Percentiles rank a stretch among this genome's conserved stretches.
phyloP scores from a whole-genome alignment of 2,113 vertebrate species.

The Petromus typicus region DNA sequence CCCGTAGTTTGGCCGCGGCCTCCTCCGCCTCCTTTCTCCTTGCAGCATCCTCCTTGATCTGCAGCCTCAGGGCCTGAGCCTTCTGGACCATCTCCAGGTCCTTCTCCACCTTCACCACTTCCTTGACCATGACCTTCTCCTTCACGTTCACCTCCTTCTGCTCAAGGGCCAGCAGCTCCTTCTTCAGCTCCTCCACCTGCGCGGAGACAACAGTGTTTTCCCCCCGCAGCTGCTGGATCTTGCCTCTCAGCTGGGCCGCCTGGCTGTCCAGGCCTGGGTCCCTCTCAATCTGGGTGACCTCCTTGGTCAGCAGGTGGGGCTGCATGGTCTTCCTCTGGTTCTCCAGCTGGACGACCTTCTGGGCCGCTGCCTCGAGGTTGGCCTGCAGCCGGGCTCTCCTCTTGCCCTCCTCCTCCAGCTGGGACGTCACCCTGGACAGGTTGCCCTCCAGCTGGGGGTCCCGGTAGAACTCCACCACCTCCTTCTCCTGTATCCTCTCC shows the following conservation, averaged over 20 bases:
- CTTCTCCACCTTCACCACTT: slow-evolving; percentile 94
- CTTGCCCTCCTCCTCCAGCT: slow-evolving; percentile 87
- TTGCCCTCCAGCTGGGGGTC: slow-evolving; percentile 92
- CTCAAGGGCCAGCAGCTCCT: slow-evolving; percentile 91
- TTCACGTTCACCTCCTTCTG: slow-evolving; percentile 89
- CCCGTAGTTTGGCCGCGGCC: slow-evolving; percentile 87
- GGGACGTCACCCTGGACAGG: slow-evolving; percentile 84
- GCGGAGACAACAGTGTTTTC: slow-evolving; percentile 84
- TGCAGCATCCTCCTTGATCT: slow-evolving; percentile 90
- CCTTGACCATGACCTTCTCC: slow-evolving; percentile 94
- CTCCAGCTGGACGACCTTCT: slow-evolving; percentile 88
- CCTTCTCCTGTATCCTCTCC: slow-evolving; percentile 95
- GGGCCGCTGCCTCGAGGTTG: slow-evolving; percentile 87
- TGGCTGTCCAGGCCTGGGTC: slow-evolving; percentile 93
- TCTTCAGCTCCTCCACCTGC: slow-evolving; percentile 88
- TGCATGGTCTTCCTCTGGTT: slow-evolving; percentile 84
- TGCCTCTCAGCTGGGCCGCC: slow-evolving; percentile 87
- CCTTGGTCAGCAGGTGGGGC: slow-evolving; percentile 94
- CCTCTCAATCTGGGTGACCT: slow-evolving; percentile 95
- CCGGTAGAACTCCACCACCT: slow-evolving; percentile 94
- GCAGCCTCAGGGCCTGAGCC: slow-evolving; percentile 86
- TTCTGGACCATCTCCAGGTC: slow-evolving; percentile 93
- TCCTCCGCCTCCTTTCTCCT: slow-evolving; percentile 88
- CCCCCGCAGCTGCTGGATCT: slow-evolving; percentile 88
- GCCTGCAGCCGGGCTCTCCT: slow-evolving; percentile 86